These are phyloP conservation scores for Apamea epomidion DNA, from an alignment of 2,888 invertebrate species.

Conservation along the genomic window DNA sequence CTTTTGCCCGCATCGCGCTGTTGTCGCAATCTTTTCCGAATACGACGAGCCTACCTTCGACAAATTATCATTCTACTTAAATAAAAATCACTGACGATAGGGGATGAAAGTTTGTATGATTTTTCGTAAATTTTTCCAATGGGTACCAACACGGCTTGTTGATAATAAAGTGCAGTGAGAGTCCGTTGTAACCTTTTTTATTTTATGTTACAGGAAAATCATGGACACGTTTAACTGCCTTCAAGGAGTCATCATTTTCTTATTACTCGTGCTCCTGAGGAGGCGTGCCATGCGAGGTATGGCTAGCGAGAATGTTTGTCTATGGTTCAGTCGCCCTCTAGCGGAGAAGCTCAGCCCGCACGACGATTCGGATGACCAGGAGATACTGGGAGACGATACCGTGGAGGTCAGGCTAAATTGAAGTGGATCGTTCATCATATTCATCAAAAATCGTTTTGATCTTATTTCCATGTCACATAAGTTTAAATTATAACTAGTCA, in stretches of 20 bases:
- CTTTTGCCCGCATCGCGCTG: not conserved
- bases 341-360: conserved; percentile 84
- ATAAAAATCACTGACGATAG: not conserved
- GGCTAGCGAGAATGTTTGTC: conserved; percentile 82
- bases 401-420: conserved; percentile 85
- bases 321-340: conserved; percentile 76
- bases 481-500: conserved; percentile 53
- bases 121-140: not conserved
- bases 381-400: conserved; percentile 84
- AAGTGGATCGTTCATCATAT: conserved; percentile 25
- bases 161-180: not conserved
- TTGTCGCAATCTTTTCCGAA: not conserved
- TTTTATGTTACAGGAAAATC: conserved; percentile 87
- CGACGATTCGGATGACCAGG: conserved; percentile 83
- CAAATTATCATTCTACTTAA: not conserved
- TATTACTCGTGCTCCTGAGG: conserved; percentile 90
- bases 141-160: not conserved
- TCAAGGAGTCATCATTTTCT: conserved; percentile 92
- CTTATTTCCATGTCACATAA: conserved; percentile 21
- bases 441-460: conserved; percentile 11
- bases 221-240: conserved; percentile 92
- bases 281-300: conserved; percentile 89
- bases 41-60: no score
- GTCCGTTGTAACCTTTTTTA: not conserved
- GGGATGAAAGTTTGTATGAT: not conserved